Evolutionary conservation across 2,113 vertebrate species (phyloP).

Genomic region (Podarcis cretensis): DNA sequence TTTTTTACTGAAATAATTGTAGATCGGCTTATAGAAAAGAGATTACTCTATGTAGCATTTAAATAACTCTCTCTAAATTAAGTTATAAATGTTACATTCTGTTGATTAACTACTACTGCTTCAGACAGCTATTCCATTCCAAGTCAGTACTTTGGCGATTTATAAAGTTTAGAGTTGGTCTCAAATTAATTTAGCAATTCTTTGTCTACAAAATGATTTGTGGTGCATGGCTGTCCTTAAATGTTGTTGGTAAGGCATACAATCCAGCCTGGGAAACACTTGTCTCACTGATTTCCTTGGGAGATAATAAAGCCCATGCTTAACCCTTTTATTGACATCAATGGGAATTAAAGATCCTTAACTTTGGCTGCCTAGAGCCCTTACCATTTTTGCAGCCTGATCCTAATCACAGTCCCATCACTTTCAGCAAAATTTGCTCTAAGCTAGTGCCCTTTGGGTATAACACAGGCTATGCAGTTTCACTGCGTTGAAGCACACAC

Average conservation of each 20-base stretch:
- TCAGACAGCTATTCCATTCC: background rate
- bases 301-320: background rate
- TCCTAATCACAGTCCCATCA: background rate
- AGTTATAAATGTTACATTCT: background rate
- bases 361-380: background rate
- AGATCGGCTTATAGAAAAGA: background rate
- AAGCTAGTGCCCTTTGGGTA: background rate
- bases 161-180: background rate
- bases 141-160: background rate
- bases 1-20: background rate
- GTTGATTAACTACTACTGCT: background rate
- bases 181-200: background rate
- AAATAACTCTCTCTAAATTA: background rate
- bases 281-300: background rate
- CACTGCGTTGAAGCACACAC: background rate
- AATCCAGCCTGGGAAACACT: background rate
- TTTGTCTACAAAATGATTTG: background rate
- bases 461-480: background rate
- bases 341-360: background rate
- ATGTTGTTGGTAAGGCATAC: background rate
- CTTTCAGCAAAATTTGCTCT: background rate
- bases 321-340: background rate
- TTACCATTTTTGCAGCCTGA: background rate
- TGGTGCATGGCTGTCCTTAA: background rate
- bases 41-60: background rate